Percentiles rank a stretch among this genome's conserved stretches.
Conservation (phyloP, 2,888 invertebrate genomes). For the Chloromyia formosa region DNA sequence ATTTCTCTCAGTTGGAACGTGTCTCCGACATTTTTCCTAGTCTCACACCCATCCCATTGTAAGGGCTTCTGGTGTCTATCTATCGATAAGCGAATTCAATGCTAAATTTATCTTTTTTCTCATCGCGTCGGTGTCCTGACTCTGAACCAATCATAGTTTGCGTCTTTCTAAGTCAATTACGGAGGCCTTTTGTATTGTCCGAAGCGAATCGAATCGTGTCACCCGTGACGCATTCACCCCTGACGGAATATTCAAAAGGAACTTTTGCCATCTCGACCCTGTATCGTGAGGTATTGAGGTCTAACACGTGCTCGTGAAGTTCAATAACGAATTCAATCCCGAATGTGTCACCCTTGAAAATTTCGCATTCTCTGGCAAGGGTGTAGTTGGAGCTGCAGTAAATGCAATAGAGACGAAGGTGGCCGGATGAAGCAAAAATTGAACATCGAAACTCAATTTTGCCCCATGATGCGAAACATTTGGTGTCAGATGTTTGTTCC, state of each 20-base stretch:
- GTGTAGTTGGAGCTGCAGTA: no score
- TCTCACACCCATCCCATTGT: background rate
- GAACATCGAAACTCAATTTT: slow-evolving; percentile 43
- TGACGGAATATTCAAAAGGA: background rate
- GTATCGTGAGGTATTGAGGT: background rate
- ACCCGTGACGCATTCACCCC: background rate
- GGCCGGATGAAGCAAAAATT: slow-evolving; percentile 3
- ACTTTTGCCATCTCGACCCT: slow-evolving; percentile 10
- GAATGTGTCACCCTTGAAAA: slow-evolving; percentile 27
- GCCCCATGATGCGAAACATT: slow-evolving; percentile 21
- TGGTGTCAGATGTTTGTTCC: slow-evolving; percentile 14
- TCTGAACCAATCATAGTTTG: slow-evolving; percentile 16
- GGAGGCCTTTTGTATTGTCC: slow-evolving; percentile 11
- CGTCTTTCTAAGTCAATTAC: slow-evolving; percentile 38
- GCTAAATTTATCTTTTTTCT: slow-evolving; percentile 11
- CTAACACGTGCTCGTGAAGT: slow-evolving; percentile 34
- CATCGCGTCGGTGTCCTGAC: background rate
- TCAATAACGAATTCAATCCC: slow-evolving; percentile 36
- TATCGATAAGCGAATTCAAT: slow-evolving; percentile 22
- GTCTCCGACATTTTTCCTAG: slow-evolving; percentile 12
- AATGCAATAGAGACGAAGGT: no score
- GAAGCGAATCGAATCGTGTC: slow-evolving; percentile 21
- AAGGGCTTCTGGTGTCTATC: background rate
- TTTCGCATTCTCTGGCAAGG: no score
- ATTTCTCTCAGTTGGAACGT: slow-evolving; percentile 22